Conservation (phyloP, 2,888 invertebrate genomes). For the Amphimallon solstitiale region DNA sequence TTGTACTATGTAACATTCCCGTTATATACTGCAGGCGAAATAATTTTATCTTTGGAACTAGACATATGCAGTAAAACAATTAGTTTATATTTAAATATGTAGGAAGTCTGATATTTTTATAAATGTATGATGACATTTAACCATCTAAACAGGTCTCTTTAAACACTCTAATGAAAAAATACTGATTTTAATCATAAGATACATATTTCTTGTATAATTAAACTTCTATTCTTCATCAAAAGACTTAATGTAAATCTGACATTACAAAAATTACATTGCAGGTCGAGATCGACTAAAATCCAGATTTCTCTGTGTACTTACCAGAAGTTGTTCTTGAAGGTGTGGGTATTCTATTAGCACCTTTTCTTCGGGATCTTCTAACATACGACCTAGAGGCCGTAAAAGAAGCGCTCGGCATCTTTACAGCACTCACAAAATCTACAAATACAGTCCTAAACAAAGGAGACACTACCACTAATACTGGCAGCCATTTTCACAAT, state of each 20-base stretch:
- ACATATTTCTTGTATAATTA: no score
- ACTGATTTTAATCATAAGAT: no score
- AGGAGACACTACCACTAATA: conserved; percentile 83
- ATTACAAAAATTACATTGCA: conserved; percentile 16
- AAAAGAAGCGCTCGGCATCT: conserved; percentile 96
- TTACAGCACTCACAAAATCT: conserved; percentile 61
- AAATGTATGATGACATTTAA: conserved; percentile 52
- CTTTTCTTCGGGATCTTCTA: conserved; percentile 91
- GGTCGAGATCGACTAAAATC: conserved; percentile 45
- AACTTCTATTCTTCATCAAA: no score
- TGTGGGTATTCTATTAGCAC: conserved; percentile 85
- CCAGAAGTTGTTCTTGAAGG: conserved; percentile 84
- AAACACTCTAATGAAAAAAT: no score
- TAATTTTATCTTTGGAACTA: no score
- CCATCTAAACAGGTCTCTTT: conserved; percentile 51
- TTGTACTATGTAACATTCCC: no score
- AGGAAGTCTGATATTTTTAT: conserved; percentile 57
- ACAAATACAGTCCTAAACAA: conserved; percentile 76
- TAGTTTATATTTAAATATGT: conserved; percentile 53
- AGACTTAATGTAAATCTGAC: not conserved
- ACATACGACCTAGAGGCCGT: conserved; percentile 92
- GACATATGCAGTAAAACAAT: conserved; percentile 5
- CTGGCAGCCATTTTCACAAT: conserved; percentile 85
- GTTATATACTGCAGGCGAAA: no score
- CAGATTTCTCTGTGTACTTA: conserved; percentile 65